Base-by-base conservation (phyloP, 2,888 invertebrate species). In the Exephanes ischioxanthus region DNA sequence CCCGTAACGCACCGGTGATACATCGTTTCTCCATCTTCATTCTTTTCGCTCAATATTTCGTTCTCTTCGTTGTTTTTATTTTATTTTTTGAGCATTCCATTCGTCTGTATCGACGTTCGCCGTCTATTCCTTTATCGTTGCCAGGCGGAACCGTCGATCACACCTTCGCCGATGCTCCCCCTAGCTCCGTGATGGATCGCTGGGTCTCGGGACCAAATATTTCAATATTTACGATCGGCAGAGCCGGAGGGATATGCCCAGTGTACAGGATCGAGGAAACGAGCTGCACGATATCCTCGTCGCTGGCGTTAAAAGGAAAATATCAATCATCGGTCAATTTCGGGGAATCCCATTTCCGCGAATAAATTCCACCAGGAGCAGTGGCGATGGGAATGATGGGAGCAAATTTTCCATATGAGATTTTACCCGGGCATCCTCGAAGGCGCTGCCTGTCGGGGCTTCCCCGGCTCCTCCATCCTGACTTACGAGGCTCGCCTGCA, bases 171-270 rank as follows among this genome's bases (percentile, higher is more conserved):
- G 84, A 84, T 80, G 83, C 83, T 86, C 66, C 71, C 66, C 68
- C 73, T 53, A 63, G 67, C 66, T 76, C 41, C 75, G 70, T 84
- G 86, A 85, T 87, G 72, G 87, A 86, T 85, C 80, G 86, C 79
- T 79, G 76, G 55, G 41, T 76, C 61, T 82, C 61, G 79, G 76
- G 81, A 68, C 76, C 33, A 67, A 86, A 86, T 85, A 86, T 84
- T 87, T 83, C 79, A 81, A 86, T 83, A 86, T 87, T 87, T 86
- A 83, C 83, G 81, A 75, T 75, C 55, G 61, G 61, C n/a, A 7
- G 58, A 37, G 19, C 26, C 41, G 14, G 30, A 33, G 16, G 45
- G 9, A 26, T 16, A 0, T 45, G 45, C 45, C 16, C 45, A n/a
- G 58, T 7, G 41, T 7, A 63, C 16, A 33, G 63, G 19, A 16